Base-by-base conservation (phyloP, 1,140 invertebrate species). In the Achatina immaculata region DNA sequence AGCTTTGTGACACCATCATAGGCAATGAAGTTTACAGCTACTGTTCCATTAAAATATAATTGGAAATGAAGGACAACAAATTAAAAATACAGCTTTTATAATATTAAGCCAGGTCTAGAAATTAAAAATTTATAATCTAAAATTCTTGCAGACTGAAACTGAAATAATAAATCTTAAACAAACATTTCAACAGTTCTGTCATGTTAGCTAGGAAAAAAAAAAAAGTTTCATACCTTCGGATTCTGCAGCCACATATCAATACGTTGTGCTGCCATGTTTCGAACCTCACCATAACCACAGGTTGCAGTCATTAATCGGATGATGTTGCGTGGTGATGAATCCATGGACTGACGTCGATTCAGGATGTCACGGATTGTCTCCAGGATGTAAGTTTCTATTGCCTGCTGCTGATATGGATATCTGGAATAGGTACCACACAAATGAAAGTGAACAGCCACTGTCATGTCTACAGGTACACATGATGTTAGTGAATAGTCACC, bases 171-270 rank as follows among this genome's bases (percentile, higher is more conserved):
- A n/a, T n/a, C n/a, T n/a, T n/a, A n/a, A n/a, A n/a, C n/a, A n/a
- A 14, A 55, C 48, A 55, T 21, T 21, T 21, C 24, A 19, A 78
- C 11, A 14, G 28, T 21, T 31, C 34, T 34, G 3, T 31, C 38
- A 31, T 68, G n/a, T 31, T 24, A 21, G 31, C 65, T 36, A 31
- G 34, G 11, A 31, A 68, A 4, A 65, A 65, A 31, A 75, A 31
- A 55, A 58, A 55, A 55, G 48, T 55, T 31, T 24, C 76, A 38
- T 77, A 92, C 90, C 86, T 99, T 99, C 45, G 97, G 96, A 92
- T 98, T 98, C 87, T 98, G 97, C 40, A 99, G 92, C 97, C 97
- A 99, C 81, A 95, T 94, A 91, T 99, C 98, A 0, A 99, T 91
- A 36, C 95, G 94, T 21, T 95, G 94, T 14, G 95, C 94, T 14